Conservation (phyloP, 2,888 invertebrate species). For the Apamea anceps region DNA sequence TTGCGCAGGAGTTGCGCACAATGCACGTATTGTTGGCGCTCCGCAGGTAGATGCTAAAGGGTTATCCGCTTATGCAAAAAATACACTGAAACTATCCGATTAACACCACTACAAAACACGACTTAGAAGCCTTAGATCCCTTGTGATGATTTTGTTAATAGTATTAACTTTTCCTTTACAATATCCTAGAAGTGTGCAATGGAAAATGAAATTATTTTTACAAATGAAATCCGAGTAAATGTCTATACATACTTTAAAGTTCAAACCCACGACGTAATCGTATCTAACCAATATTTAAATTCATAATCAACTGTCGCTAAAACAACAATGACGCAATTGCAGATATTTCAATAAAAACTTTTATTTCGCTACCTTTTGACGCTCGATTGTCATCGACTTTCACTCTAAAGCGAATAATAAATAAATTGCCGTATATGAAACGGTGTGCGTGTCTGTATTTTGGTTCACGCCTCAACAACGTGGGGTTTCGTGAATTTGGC, state of each 20-base stretch:
- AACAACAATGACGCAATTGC: slow-evolving; percentile 69
- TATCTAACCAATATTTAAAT: slow-evolving; percentile 54
- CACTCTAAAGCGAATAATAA: slow-evolving; percentile 69
- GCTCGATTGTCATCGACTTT: slow-evolving; percentile 67
- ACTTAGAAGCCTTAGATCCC: slow-evolving; percentile 77
- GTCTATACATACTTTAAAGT: slow-evolving; percentile 15
- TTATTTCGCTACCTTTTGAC: slow-evolving; percentile 67
- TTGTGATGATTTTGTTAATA: slow-evolving; percentile 78
- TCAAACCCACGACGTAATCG: slow-evolving; percentile 60
- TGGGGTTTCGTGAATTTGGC: slow-evolving; percentile 84
- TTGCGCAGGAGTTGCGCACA: slow-evolving; percentile 80
- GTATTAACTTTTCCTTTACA: slow-evolving; percentile 66
- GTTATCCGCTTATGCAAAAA: slow-evolving; percentile 90
- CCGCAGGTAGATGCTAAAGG: slow-evolving; percentile 87
- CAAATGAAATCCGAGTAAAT: neutral
- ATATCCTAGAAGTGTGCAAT: slow-evolving; percentile 52
- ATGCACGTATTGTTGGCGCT: slow-evolving; percentile 78
- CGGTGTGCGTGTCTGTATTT: slow-evolving; percentile 83
- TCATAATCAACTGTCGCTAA: slow-evolving; percentile 65
- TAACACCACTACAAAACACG: slow-evolving; percentile 85
- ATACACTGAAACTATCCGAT: slow-evolving; percentile 86
- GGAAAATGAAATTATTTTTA: neutral
- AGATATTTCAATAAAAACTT: slow-evolving; percentile 61
- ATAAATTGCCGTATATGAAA: slow-evolving; percentile 70
- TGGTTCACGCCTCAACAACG: slow-evolving; percentile 82